These are phyloP conservation scores for Oscheius sp. DNA, from an alignment of 2,888 invertebrate genomes.

Conservation along the genomic window DNA sequence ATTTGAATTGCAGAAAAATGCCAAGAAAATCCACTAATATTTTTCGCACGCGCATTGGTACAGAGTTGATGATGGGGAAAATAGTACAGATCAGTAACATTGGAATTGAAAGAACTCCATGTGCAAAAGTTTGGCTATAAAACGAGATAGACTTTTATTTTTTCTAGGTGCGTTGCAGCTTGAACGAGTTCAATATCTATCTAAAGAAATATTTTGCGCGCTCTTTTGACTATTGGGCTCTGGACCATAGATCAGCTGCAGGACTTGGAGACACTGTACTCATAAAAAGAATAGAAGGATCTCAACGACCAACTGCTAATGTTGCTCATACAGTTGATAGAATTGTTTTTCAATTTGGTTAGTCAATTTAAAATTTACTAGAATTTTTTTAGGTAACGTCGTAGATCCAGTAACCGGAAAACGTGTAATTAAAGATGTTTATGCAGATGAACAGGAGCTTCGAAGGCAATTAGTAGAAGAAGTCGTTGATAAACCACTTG, in stretches of 20 bases:
- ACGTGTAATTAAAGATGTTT: conserved; percentile 57
- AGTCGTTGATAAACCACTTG: conserved; percentile 57
- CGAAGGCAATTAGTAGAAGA: conserved; percentile 56
- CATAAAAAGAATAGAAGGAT: conserved; percentile 54
- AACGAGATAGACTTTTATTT: neutral
- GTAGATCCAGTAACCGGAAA: conserved; percentile 64
- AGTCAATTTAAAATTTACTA: neutral
- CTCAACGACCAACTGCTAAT: conserved; percentile 54
- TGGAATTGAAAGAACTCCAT: conserved; percentile 62
- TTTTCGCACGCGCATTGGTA: conserved; percentile 50
- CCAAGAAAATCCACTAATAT: conserved; percentile 53
- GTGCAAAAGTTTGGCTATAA: conserved; percentile 60
- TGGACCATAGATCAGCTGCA: conserved; percentile 48
- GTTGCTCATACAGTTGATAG: conserved; percentile 59
- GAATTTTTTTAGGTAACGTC: conserved; percentile 45
- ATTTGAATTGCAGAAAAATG: conserved; percentile 30
- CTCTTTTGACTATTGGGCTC: conserved; percentile 65
- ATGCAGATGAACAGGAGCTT: conserved; percentile 58
- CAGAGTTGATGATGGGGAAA: conserved; percentile 59
- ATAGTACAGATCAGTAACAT: conserved; percentile 61
- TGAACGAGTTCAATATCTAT: conserved; percentile 66
- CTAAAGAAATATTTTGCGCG: conserved; percentile 65
- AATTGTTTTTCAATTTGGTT: conserved; percentile 61
- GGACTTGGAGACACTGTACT: conserved; percentile 62
- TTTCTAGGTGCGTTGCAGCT: conserved; percentile 59